Conservation (phyloP, 1,140 invertebrate genomes). For the Euura lappo region DNA sequence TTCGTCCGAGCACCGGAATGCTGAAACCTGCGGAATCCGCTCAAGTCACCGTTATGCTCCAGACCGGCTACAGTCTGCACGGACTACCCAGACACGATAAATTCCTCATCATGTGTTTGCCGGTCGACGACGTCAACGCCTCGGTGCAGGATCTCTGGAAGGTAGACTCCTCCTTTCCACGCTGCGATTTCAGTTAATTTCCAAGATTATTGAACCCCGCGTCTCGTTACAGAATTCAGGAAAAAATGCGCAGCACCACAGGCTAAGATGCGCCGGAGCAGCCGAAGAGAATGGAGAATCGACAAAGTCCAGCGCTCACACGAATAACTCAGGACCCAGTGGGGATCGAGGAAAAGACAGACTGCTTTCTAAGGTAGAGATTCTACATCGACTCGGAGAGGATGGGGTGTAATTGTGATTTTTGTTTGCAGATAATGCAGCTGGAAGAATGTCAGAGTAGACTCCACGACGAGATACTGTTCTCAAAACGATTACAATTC, state of each 20-base stretch:
- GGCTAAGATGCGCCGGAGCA: conserved; percentile 55
- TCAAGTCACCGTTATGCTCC: conserved; percentile 62
- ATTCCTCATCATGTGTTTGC: conserved; percentile 74
- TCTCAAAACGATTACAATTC: conserved; percentile 43
- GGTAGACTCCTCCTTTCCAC: conserved; percentile 47
- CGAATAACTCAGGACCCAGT: conserved; percentile 26
- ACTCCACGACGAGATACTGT: conserved; percentile 43
- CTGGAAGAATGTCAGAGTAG: conserved; percentile 48
- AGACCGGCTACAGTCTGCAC: conserved; percentile 62
- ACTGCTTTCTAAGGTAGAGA: conserved; percentile 48
- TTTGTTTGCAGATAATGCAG: conserved; percentile 44
- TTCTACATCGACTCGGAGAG: too few species aligned
- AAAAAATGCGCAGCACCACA: conserved; percentile 58
- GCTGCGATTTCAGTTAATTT: conserved; percentile 8
- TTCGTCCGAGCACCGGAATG: conserved; percentile 82
- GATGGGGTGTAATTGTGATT: not conserved
- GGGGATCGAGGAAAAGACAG: conserved; percentile 39
- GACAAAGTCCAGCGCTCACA: conserved; percentile 31
- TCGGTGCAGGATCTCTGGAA: conserved; percentile 67
- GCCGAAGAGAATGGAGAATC: conserved; percentile 40
- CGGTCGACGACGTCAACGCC: conserved; percentile 58
- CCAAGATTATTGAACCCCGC: conserved; percentile 6
- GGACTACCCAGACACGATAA: conserved; percentile 67
- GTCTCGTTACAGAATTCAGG: conserved; percentile 21
- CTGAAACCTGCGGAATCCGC: conserved; percentile 64